Evolutionary conservation across 2,113 vertebrate species (phyloP).

Genomic region (Dascyllus trimaculatus): DNA sequence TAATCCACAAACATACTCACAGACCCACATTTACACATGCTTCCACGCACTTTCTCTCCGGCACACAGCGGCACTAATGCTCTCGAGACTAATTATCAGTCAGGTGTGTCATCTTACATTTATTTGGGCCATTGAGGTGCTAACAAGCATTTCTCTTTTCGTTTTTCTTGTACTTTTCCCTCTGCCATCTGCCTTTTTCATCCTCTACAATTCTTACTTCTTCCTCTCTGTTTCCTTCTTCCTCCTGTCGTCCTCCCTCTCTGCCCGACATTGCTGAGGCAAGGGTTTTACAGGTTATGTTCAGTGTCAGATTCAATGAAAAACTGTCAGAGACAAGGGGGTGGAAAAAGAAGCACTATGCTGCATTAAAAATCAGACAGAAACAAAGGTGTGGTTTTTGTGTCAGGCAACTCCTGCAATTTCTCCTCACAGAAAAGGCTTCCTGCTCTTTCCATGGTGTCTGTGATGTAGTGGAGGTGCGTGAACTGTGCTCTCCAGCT

Average conservation of each 20-base stretch:
- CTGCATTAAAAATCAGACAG: constrained; percentile 64
- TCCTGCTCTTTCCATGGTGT: constrained; percentile 6
- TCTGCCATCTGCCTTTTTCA: constrained; percentile 52
- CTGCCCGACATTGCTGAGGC: constrained; percentile 60
- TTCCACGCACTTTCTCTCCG: constrained; percentile 1
- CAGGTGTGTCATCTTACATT: constrained; percentile 79
- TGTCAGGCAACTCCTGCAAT: constrained; percentile 32
- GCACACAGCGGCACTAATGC: constrained; percentile 51
- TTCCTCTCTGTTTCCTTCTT: constrained; percentile 7
- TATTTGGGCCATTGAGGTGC: constrained; percentile 77
- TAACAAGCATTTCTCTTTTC: constrained; percentile 66
- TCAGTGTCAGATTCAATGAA: constrained; percentile 71
- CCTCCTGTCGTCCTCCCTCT: constrained; percentile 31
- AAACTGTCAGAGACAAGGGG: constrained; percentile 62
- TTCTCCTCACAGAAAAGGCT: constrained; percentile 29
- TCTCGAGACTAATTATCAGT: constrained; percentile 82
- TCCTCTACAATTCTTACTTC: constrained; percentile 18
- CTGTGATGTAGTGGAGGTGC: constrained; percentile 37
- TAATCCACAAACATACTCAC: constrained; percentile 43
- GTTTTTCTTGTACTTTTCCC: constrained; percentile 30
- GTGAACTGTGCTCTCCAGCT: constrained; percentile 32
- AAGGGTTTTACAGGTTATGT: constrained; percentile 71
- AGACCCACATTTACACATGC: constrained; percentile 36
- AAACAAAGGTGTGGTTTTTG: constrained; percentile 59
- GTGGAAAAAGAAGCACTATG: constrained; percentile 37